These are phyloP conservation scores for Ptilorrhoa leucosticta DNA, from an alignment of 2,113 vertebrate species.

Conservation along the genomic window DNA sequence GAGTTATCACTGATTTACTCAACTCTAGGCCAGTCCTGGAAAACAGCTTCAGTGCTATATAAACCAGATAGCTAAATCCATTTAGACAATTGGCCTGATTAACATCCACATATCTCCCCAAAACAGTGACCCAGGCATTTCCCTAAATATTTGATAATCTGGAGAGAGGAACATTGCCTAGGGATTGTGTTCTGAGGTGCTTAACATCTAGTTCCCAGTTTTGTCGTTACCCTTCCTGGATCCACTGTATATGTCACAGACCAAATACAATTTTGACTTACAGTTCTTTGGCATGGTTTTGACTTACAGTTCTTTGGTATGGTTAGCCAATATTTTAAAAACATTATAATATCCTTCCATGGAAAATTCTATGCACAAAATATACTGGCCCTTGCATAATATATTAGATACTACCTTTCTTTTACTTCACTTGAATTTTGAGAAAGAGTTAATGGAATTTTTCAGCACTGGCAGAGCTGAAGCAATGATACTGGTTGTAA, in stretches of 20 bases:
- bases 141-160: neutral
- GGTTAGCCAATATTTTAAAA: neutral
- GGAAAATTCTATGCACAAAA: neutral
- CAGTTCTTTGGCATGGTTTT: neutral
- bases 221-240: neutral
- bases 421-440: neutral
- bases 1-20: neutral
- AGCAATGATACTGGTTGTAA: neutral
- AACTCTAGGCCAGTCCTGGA: neutral
- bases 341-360: neutral
- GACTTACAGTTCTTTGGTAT: neutral
- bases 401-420: neutral
- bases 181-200: neutral
- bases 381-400: neutral
- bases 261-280: neutral
- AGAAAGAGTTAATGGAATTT: neutral
- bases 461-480: neutral
- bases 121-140: neutral
- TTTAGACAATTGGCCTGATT: neutral
- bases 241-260: neutral
- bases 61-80: neutral
- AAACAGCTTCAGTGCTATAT: neutral
- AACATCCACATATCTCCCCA: neutral
- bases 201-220: neutral
- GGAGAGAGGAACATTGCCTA: neutral